A percentile compares a stretch with the other conserved stretches of the same genome.
Evolutionary conservation across 2,888 invertebrate species (phyloP).

Genomic region (Nemurella pictetii): DNA sequence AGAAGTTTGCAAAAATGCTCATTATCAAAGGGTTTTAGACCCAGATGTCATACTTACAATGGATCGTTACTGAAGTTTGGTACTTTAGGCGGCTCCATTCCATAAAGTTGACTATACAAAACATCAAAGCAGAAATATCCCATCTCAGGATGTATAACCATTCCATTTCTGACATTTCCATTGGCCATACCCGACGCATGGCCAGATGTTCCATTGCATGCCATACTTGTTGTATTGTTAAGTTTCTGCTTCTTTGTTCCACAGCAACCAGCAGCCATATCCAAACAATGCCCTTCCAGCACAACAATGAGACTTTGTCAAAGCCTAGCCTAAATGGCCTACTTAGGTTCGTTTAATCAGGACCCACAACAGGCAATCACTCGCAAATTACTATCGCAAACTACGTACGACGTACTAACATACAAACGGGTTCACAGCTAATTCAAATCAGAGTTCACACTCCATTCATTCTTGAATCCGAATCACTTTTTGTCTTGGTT

Average conservation of each 20-base stretch:
- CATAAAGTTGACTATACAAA: slow-evolving; percentile 90
- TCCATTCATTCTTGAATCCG: background rate
- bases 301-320: background rate
- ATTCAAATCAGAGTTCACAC: background rate
- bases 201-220: slow-evolving; percentile 59
- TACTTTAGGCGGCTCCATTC: slow-evolving; percentile 86
- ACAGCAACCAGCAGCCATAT: slow-evolving; percentile 88
- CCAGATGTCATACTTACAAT: slow-evolving; percentile 70
- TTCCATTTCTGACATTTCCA: slow-evolving; percentile 55
- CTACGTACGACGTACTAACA: background rate
- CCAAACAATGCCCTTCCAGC: background rate
- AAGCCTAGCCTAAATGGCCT: background rate
- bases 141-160: slow-evolving; percentile 92
- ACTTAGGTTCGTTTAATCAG: background rate
- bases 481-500: background rate
- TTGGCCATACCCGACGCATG: slow-evolving; percentile 51
- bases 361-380: background rate
- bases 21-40: no score
- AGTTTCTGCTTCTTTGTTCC: slow-evolving; percentile 91
- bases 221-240: slow-evolving; percentile 65
- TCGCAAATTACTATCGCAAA: background rate
- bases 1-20: no score
- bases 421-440: background rate
- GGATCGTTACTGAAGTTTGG: slow-evolving; percentile 94
- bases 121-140: slow-evolving; percentile 99